Evolutionary conservation across 2,113 vertebrate species (phyloP).

Genomic region (Dasyurus viverrinus): DNA sequence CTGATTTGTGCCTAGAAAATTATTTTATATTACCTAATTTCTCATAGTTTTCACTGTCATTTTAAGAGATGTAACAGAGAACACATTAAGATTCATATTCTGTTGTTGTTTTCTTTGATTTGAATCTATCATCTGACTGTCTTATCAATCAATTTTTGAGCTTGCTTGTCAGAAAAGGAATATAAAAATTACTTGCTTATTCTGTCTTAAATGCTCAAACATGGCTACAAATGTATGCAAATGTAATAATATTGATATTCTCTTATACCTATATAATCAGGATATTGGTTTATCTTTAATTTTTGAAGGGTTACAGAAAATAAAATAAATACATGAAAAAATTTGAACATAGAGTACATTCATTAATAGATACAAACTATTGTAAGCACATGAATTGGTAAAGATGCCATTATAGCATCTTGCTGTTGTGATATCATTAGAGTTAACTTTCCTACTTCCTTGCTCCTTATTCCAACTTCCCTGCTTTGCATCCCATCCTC

Average conservation of each 20-base stretch:
- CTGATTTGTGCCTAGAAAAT: background rate
- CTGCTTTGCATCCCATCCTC: background rate
- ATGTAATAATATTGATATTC: background rate
- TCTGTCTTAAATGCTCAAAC: slow-evolving; percentile 38
- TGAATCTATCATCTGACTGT: background rate
- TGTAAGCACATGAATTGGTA: background rate
- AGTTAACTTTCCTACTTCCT: background rate
- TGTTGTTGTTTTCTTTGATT: background rate
- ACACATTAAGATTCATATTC: slow-evolving; percentile 26
- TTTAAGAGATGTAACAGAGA: background rate
- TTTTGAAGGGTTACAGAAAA: background rate
- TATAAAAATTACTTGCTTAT: slow-evolving; percentile 11
- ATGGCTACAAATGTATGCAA: background rate
- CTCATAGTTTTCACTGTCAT: slow-evolving; percentile 2
- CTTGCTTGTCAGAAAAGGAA: slow-evolving; percentile 6
- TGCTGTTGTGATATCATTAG: background rate
- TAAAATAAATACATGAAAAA: background rate
- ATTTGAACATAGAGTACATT: background rate
- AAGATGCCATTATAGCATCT: background rate
- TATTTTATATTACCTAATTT: slow-evolving; percentile 16
- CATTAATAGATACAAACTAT: background rate
- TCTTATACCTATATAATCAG: slow-evolving; percentile 11
- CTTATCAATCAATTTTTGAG: background rate
- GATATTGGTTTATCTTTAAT: background rate
- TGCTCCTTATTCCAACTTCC: background rate